Conservation (phyloP, 1,140 invertebrate species). For the Heliconius congener region DNA sequence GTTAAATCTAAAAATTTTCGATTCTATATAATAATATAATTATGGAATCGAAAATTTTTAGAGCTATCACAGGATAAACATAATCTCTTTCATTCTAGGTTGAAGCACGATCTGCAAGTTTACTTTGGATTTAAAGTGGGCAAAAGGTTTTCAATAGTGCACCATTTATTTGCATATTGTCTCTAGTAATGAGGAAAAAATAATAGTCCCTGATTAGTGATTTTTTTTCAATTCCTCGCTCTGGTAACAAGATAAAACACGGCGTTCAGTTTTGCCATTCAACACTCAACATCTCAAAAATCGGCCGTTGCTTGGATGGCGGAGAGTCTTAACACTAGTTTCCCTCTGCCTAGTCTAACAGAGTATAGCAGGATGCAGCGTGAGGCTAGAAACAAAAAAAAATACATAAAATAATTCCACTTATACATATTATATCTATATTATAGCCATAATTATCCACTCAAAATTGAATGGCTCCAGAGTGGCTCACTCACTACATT, state of each 20-base stretch:
- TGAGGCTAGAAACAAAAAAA: too few relatives aligned
- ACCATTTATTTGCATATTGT: neutral
- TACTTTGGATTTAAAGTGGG: neutral
- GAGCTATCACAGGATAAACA: neutral
- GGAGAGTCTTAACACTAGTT: too few relatives aligned
- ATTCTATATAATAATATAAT: neutral
- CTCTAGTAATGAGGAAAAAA: too few relatives aligned
- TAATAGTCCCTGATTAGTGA: too few relatives aligned
- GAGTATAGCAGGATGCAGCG: too few relatives aligned
- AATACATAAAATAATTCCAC: neutral
- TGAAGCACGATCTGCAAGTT: neutral
- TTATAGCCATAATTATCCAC: neutral
- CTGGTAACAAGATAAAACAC: neutral
- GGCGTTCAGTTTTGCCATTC: neutral
- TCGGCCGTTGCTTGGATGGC: too few relatives aligned
- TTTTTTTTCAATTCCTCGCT: neutral
- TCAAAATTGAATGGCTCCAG: neutral
- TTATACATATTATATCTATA: neutral
- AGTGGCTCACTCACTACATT: neutral
- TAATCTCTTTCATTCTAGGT: neutral
- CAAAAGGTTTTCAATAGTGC: neutral
- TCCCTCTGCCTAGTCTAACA: too few relatives aligned
- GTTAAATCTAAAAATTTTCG: neutral
- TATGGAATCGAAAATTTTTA: neutral
- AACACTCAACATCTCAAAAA: neutral